Base-by-base conservation (phyloP, 2,888 invertebrate species). In the Leptinotarsa peninsularis region DNA sequence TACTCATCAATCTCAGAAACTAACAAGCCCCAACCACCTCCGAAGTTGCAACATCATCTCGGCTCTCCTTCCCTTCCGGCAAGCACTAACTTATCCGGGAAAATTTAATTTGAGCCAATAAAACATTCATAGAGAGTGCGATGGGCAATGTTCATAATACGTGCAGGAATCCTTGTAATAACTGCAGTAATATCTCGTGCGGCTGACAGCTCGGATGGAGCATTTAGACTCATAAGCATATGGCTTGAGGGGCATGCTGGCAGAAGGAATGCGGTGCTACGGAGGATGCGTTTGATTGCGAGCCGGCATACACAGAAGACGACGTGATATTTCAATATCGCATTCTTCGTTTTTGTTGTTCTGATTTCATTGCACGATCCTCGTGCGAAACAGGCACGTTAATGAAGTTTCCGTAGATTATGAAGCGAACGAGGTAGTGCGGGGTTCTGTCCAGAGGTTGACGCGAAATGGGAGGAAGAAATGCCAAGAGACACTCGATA, bases 71-170 rank as follows among this genome's bases (percentile, higher is more conserved):
- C 21, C 14, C 63, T 82, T 77, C 75, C 78, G 81, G 82, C 81
- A 84, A 82, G 43, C 84, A 83, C 84, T 85, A 86, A 84, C 83
- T 86, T 84, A 86, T 82, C 82, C 81, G 73, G 78, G 83, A 86
- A 58, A 86, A 86, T 86, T 87, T 87, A 87, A 87, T 87, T 87
- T 87, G 79, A 80, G 82, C 85, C 84, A 86, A 87, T 87, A 87
- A 87, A 86, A 86, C 87, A 86, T 87, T 85, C 87, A 87, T 86
- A 86, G 86, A 85, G 85, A 67, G 70, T 49, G 49, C 60, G 72
- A 72, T 52, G 63, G 81, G 83, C 82, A 82, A 81, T 82, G 84
- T 81, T 83, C 83, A 83, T 82, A 82, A 83, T 82, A 85, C 86
- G 86, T 83, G 84, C 82, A 81, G 84, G 87, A 87, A 87, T 86